A percentile compares a stretch with the other conserved stretches of the same genome.
phyloP scores from a whole-genome alignment of 2,888 invertebrate genomes.

The Trichopria drosophilae region DNA sequence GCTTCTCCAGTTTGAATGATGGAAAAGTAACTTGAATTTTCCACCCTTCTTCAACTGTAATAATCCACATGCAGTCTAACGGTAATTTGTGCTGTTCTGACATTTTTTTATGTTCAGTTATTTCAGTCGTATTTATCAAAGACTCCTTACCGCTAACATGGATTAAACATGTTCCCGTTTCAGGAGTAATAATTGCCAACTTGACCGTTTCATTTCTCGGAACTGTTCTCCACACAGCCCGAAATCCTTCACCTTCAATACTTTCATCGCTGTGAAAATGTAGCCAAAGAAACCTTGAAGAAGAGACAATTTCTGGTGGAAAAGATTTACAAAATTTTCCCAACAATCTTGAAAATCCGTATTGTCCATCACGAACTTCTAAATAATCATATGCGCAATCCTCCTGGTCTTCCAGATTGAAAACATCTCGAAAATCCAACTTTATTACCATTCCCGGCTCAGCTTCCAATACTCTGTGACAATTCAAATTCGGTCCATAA shows the following conservation, averaged over 20 bases:
- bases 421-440: constrained; percentile 79
- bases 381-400: constrained; percentile 79
- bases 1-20: constrained; percentile 67
- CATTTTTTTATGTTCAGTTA: constrained; percentile 62
- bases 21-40: constrained; percentile 73
- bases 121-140: constrained; percentile 63
- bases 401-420: constrained; percentile 69
- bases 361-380: constrained; percentile 80
- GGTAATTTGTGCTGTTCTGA: constrained; percentile 63
- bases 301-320: constrained; percentile 72
- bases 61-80: constrained; percentile 76
- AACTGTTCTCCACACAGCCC: constrained; percentile 73
- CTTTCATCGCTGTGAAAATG: constrained; percentile 79
- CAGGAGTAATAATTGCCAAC: constrained; percentile 53
- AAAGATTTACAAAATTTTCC: constrained; percentile 73
- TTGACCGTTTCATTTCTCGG: constrained; percentile 61
- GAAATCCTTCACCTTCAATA: constrained; percentile 78
- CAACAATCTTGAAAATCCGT: constrained; percentile 71
- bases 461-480: constrained; percentile 68
- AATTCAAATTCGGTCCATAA: constrained; percentile 71
- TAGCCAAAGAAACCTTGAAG: constrained; percentile 74
- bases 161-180: constrained; percentile 65
- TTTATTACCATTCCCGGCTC: constrained; percentile 69
- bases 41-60: constrained; percentile 66
- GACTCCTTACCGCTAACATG: constrained; percentile 61